These are phyloP conservation scores for Paramisgurnus dabryanus DNA, from an alignment of 2,113 vertebrate genomes.

Conservation along the genomic window DNA sequence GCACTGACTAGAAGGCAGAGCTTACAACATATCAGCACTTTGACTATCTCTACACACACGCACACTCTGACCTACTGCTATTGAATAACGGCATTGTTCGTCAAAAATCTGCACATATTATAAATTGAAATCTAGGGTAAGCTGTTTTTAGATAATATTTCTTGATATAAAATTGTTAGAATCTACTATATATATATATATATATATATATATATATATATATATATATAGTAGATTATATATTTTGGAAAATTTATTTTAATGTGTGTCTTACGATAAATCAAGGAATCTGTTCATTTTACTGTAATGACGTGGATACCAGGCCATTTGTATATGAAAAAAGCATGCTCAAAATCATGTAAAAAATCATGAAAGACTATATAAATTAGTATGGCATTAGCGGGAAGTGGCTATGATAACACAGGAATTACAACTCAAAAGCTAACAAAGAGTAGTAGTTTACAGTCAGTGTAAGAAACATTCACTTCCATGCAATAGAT, in stretches of 20 bases:
- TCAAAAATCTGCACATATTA: not conserved
- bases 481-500: not conserved
- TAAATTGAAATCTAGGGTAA: not conserved
- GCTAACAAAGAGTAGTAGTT: constrained; percentile 29
- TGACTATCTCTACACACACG: constrained; percentile 42
- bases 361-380: not conserved
- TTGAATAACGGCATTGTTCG: constrained; percentile 32
- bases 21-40: constrained; percentile 43
- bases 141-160: not conserved
- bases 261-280: not conserved
- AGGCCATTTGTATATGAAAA: constrained; percentile 34
- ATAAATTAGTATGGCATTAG: constrained; percentile 13
- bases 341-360: constrained; percentile 27
- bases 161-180: not conserved
- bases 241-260: not conserved
- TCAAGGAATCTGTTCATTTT: constrained; percentile 7
- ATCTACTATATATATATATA: not conserved
- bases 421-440: constrained; percentile 22
- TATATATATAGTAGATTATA: not conserved
- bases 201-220: not conserved
- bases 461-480: not conserved
- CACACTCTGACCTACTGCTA: constrained; percentile 29
- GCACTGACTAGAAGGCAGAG: constrained; percentile 31
- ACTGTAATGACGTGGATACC: constrained; percentile 33
- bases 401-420: constrained; percentile 52